Evolutionary conservation across 2,797 vertebrate genomes (phyloP).

Genomic region (Pelochelys cantorii): DNA sequence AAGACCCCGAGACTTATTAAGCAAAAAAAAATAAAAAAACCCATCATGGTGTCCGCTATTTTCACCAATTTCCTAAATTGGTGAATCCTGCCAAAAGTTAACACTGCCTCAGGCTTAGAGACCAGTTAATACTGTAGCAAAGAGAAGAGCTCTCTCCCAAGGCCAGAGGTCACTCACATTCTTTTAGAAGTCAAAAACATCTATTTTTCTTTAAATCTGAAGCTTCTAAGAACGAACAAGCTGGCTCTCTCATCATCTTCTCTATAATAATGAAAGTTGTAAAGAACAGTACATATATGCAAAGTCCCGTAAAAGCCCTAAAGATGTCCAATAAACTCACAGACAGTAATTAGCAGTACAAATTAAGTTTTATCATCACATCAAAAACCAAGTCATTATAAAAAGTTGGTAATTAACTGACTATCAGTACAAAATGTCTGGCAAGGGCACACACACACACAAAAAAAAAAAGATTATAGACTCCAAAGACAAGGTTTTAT

Average conservation of each 20-base stretch:
- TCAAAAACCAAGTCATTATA: constrained; percentile 7
- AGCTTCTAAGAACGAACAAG: neutral
- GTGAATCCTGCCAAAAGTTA: neutral
- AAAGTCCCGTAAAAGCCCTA: neutral
- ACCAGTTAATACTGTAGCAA: neutral
- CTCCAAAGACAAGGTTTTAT: neutral
- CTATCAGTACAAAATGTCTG: neutral
- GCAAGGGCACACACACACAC: constrained; percentile 30
- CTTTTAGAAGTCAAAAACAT: neutral
- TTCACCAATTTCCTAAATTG: too few species aligned
- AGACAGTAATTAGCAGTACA: constrained; percentile 48
- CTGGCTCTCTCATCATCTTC: neutral
- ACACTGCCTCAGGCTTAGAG: neutral
- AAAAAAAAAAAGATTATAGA: neutral
- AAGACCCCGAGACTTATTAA: too few species aligned
- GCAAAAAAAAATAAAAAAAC: too few species aligned
- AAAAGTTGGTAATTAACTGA: constrained; percentile 47
- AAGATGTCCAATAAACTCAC: constrained; percentile 36
- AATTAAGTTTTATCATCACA: constrained; percentile 52
- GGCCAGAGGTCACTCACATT: neutral
- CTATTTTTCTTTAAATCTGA: neutral
- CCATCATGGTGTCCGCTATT: too few species aligned
- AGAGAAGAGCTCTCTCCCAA: neutral
- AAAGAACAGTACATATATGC: neutral
- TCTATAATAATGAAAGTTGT: neutral